These are phyloP conservation scores for Bruchidius siliquastri DNA, from an alignment of 2,888 invertebrate species.

Conservation along the genomic window DNA sequence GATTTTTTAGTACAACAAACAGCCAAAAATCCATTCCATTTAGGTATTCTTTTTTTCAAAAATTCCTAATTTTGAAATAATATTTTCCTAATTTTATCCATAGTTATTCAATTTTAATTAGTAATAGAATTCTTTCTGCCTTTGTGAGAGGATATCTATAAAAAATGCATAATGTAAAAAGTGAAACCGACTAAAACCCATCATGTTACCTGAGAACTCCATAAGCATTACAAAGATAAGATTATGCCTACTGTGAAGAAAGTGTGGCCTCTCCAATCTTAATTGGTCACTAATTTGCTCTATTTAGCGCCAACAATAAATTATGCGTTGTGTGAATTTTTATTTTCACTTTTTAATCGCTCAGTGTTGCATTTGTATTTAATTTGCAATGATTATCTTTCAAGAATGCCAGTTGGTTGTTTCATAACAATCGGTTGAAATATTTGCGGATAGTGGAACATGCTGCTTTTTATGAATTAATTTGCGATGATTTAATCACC, in stretches of 20 bases:
- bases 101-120: no score
- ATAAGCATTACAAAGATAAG: not conserved
- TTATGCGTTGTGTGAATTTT: no score
- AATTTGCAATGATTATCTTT: not conserved
- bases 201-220: not conserved
- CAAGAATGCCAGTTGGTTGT: not conserved
- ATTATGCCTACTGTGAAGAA: not conserved
- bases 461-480: not conserved
- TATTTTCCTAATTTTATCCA: no score
- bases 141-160: no score
- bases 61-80: no score
- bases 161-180: not conserved
- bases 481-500: not conserved
- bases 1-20: no score
- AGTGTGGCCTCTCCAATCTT: not conserved
- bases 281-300: not conserved
- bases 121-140: no score
- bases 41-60: no score
- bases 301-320: not conserved
- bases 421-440: not conserved
- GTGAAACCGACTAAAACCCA: not conserved
- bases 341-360: not conserved
- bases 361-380: not conserved
- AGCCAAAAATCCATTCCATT: no score
- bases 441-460: not conserved